A percentile compares a stretch with the other conserved stretches of the same genome.
These are phyloP conservation scores for Bradysia coprophila DNA, from an alignment of 1,140 invertebrate species.

Conservation along the genomic window DNA sequence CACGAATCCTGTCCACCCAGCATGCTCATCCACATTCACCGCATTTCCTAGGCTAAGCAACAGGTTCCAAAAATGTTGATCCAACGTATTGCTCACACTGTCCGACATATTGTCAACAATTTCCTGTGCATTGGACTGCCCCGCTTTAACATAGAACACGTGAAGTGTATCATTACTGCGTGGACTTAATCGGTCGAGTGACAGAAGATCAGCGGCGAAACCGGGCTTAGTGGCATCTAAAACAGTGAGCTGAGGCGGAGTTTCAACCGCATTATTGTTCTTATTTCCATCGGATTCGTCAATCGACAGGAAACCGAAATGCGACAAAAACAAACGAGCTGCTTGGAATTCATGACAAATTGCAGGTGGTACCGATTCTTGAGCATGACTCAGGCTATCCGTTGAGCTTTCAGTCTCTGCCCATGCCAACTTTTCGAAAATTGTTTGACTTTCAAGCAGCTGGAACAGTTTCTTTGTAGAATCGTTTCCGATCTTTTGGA, in stretches of 20 bases:
- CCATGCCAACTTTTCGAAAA: slow-evolving; percentile 23
- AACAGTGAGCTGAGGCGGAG: slow-evolving; percentile 45
- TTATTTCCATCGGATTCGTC: slow-evolving; percentile 29
- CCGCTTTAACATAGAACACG: slow-evolving; percentile 82
- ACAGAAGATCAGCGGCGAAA: slow-evolving; percentile 52
- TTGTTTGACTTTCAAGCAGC: slow-evolving; percentile 26
- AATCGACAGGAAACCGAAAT: slow-evolving; percentile 82
- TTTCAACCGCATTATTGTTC: slow-evolving; percentile 11
- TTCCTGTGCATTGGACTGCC: slow-evolving; percentile 54
- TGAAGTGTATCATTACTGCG: slow-evolving; percentile 84
- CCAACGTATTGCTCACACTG: slow-evolving; percentile 14
- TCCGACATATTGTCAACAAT: slow-evolving; percentile 70
- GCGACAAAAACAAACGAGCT: slow-evolving; percentile 78
- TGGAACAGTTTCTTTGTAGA: slow-evolving; percentile 34
- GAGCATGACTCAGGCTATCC: slow-evolving; percentile 21
- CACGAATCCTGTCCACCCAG: slow-evolving; percentile 78
- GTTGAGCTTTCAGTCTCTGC: slow-evolving; percentile 20
- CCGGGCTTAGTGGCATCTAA: slow-evolving; percentile 53
- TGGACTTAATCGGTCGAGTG: slow-evolving; percentile 59
- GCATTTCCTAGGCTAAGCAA: slow-evolving; percentile 70
- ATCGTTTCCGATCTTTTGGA: slow-evolving; percentile 26
- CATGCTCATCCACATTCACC: slow-evolving; percentile 61
- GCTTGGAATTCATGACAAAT: slow-evolving; percentile 85
- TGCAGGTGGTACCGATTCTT: slow-evolving; percentile 64
- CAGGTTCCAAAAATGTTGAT: slow-evolving; percentile 57